Base-by-base conservation (phyloP, 2,888 invertebrate species). In the Stegana nigrithorax region DNA sequence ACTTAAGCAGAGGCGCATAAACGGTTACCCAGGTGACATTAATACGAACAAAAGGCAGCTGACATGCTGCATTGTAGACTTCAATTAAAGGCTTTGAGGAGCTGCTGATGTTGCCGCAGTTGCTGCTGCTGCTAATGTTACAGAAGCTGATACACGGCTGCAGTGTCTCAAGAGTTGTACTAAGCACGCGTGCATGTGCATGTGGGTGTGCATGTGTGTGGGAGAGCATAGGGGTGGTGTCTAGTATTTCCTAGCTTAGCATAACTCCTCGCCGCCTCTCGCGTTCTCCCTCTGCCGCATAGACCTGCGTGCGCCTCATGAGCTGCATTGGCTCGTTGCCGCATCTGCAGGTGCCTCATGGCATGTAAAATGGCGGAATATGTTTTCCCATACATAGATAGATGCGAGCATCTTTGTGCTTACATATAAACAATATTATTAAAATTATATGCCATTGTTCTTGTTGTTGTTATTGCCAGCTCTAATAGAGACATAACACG, bases 311-410 rank as follows among this genome's bases (percentile, higher is more conserved):
- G n/a, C n/a, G n/a, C n/a, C n/a, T n/a, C n/a, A n/a, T n/a, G n/a
- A n/a, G n/a, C n/a, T n/a, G n/a, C n/a, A n/a, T n/a, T n/a, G n/a
- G n/a, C n/a, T n/a, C n/a, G n/a, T n/a, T n/a, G n/a, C n/a, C n/a
- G n/a, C n/a, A 32, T 55, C 32, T 55, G 32, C 53, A 55, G n/a
- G n/a, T 55, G 53, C 19, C 21, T 32, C n/a, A 21, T 55, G 53
- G 32, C 32, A 55, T 55, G 8, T 29, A 26, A 55, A 55, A 53
- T 53, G 21, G 4, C 12, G 10, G 23, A 47, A 47, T 23, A 47
- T 27, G 36, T 36, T 55, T 55, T 55, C 53, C 32, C 21, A 23
- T 12, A 55, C 32, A 21, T 12, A 26, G n/a, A 36, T 6, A 55
- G 8, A 32, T 8, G 27, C 27, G n/a, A n/a, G n/a, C n/a, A n/a